phyloP scores from a whole-genome alignment of 1,140 invertebrate genomes.

The Drosophila saltans region DNA sequence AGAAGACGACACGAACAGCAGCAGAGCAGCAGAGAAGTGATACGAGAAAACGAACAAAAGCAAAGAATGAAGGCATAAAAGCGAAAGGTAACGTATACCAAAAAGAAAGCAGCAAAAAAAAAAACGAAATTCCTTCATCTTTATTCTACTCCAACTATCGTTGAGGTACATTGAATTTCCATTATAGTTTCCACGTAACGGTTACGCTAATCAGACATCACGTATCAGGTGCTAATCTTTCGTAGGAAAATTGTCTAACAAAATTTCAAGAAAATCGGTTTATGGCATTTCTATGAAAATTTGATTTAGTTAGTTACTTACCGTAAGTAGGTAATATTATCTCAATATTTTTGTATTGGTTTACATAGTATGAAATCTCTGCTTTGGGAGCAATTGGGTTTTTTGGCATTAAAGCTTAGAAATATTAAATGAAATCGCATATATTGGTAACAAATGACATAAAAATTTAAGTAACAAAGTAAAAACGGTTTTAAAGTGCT shows the following conservation, averaged over 20 bases:
- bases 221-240: background rate
- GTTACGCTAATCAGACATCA: background rate
- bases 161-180: background rate
- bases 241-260: background rate
- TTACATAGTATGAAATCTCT: too few species aligned
- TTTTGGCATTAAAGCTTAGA: too few species aligned
- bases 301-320: background rate
- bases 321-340: too few species aligned
- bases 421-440: too few species aligned
- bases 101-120: conserved; percentile 19
- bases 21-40: background rate
- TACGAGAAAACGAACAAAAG: background rate
- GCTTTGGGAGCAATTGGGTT: too few species aligned
- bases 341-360: too few species aligned
- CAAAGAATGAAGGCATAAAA: conserved; percentile 24
- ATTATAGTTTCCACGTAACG: background rate
- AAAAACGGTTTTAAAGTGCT: too few species aligned
- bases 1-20: background rate
- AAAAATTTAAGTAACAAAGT: too few species aligned
- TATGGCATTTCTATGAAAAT: background rate
- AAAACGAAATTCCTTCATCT: conserved; percentile 7
- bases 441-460: too few species aligned
- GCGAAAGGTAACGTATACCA: conserved; percentile 42
- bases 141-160: background rate
- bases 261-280: background rate